Conservation (phyloP, 2,888 invertebrate species). For the Tuberolachnus salignus region DNA sequence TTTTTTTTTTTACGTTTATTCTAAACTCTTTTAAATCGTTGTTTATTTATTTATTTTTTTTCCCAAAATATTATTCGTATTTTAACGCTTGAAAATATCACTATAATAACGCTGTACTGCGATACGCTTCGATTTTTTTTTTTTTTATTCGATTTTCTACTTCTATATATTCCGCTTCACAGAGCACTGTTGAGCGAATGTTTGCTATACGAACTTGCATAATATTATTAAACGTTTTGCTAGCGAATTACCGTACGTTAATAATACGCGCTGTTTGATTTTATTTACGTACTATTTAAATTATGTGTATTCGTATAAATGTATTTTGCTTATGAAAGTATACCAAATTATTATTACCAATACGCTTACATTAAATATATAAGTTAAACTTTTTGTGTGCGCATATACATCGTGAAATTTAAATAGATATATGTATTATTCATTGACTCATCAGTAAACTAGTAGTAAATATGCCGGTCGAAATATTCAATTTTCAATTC, state of each 20-base stretch:
- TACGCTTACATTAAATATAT: no score
- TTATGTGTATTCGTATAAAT: no score
- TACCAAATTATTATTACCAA: no score
- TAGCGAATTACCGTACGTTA: constrained; percentile 2
- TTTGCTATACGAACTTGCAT: background rate
- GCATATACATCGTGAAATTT: no score
- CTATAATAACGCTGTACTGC: background rate
- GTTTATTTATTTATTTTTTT: background rate
- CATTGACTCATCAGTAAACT: no score
- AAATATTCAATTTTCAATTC: no score
- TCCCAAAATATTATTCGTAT: background rate
- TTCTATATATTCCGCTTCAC: constrained; percentile 35
- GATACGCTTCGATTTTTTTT: no score
- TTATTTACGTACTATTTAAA: background rate
- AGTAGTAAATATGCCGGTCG: no score
- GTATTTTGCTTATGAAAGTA: no score
- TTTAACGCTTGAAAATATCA: constrained; percentile 8
- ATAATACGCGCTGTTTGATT: background rate
- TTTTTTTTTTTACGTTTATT: background rate
- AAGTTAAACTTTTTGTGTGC: no score
- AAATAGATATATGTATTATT: no score
- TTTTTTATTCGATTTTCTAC: background rate
- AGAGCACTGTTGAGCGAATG: constrained; percentile 29
- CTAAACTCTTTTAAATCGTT: background rate
- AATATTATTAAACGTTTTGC: background rate